phyloP scores from a whole-genome alignment of 2,797 vertebrate genomes.

The Macropus fuliginosus region DNA sequence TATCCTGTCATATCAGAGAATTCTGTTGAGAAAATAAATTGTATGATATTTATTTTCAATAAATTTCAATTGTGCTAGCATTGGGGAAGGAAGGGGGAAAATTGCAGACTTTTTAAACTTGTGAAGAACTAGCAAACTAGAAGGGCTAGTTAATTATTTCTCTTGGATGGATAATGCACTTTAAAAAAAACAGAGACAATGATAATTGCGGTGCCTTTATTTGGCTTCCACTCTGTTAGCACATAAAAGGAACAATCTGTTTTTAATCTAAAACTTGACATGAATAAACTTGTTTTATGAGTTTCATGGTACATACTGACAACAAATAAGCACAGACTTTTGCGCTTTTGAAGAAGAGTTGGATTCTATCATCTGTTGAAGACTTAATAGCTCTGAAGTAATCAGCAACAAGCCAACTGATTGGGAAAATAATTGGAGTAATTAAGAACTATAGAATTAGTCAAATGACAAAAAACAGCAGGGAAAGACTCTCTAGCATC shows the following conservation, averaged over 20 bases:
- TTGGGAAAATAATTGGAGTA: constrained; percentile 71
- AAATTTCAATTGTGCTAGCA: constrained; percentile 77
- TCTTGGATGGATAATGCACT: constrained; percentile 44
- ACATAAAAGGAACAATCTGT: constrained; percentile 73
- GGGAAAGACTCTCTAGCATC: not conserved
- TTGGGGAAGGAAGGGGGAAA: constrained; percentile 78
- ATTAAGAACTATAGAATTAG: constrained; percentile 40
- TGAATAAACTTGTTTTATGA: constrained; percentile 73
- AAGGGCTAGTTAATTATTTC: constrained; percentile 78
- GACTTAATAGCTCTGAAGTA: constrained; percentile 40
- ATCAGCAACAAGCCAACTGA: constrained; percentile 31
- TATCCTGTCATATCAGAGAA: constrained; percentile 52
- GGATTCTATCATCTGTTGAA: constrained; percentile 15
- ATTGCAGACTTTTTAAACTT: constrained; percentile 75
- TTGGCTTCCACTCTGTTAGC: constrained; percentile 67
- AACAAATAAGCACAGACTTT: constrained; percentile 49
- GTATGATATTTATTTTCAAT: constrained; percentile 74
- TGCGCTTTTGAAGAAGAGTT: constrained; percentile 44
- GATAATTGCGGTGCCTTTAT: constrained; percentile 76
- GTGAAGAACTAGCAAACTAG: constrained; percentile 75
- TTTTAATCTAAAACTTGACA: constrained; percentile 72
- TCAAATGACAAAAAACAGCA: constrained; percentile 26
- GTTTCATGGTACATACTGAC: constrained; percentile 64
- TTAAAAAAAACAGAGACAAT: constrained; percentile 75
- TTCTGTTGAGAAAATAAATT: constrained; percentile 67